Percentiles rank a stretch among this genome's conserved stretches.
Conservation (phyloP, 1,140 invertebrate species). For the Cardiocondyla obscurior region DNA sequence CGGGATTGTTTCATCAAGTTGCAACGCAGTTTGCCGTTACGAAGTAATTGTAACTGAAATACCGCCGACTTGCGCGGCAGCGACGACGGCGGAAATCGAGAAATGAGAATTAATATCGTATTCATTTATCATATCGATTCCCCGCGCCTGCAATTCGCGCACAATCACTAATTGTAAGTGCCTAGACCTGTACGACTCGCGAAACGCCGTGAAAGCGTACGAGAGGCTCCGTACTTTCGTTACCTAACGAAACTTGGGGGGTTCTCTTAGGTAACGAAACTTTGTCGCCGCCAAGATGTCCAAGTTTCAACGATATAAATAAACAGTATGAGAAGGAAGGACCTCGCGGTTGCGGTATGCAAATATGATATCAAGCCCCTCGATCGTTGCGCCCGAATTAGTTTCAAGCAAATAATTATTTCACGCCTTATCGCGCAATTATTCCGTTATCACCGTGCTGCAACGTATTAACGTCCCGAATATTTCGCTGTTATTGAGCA, state of each 20-base stretch:
- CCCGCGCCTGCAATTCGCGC: no score
- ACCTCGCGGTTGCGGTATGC: neutral
- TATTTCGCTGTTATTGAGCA: neutral
- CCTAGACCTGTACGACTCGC: neutral
- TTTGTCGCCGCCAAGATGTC: neutral
- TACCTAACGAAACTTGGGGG: neutral
- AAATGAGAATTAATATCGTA: neutral
- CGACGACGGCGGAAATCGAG: neutral
- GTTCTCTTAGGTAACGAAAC: neutral
- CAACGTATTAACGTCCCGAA: neutral
- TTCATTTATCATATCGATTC: neutral
- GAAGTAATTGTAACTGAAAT: neutral
- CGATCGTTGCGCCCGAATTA: neutral
- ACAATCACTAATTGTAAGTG: neutral
- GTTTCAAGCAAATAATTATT: neutral
- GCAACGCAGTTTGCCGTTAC: neutral
- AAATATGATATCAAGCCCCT: neutral
- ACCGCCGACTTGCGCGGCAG: neutral
- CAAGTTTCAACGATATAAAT: constrained; percentile 20
- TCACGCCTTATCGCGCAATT: neutral
- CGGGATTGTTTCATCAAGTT: neutral
- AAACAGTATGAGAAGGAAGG: neutral
- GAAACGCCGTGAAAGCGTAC: neutral
- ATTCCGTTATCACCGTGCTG: neutral
- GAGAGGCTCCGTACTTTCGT: neutral